Evolutionary conservation across 2,888 invertebrate species (phyloP).

Genomic region (Polyommatus icarus): DNA sequence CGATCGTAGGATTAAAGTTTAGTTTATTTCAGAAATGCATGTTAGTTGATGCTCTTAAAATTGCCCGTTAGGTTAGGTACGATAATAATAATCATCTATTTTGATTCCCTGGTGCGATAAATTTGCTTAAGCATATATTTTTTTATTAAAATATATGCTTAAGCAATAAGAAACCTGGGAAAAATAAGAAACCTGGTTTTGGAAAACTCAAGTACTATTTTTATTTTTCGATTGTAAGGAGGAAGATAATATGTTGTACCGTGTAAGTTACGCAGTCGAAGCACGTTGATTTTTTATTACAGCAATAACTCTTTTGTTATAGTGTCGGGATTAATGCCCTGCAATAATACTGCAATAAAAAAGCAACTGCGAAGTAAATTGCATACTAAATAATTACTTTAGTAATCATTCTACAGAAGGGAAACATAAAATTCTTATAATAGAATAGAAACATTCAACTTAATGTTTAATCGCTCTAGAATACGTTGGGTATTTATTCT

Average conservation of each 20-base stretch:
- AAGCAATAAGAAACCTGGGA: neutral
- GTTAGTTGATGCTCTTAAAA: no score
- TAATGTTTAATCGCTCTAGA: no score
- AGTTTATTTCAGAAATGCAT: no score
- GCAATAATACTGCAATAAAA: conserved; percentile 3
- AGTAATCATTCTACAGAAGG: neutral
- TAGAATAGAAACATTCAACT: neutral
- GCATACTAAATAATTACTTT: neutral
- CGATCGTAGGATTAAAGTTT: no score
- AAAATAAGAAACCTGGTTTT: neutral
- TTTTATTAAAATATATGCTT: no score
- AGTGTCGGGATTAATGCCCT: neutral
- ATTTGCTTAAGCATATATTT: no score
- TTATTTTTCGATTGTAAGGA: neutral
- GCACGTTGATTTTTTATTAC: conserved; percentile 10
- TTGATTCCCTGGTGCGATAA: no score
- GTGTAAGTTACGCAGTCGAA: neutral
- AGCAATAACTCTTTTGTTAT: conserved; percentile 1
- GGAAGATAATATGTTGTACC: neutral
- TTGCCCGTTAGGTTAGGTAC: no score
- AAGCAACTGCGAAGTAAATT: conserved; percentile 10
- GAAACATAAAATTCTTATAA: neutral
- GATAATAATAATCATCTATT: no score
- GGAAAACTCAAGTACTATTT: neutral
- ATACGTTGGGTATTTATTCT: no score